Evolutionary conservation across 1,140 invertebrate species (phyloP), one percentile per base, ranked within the genome.

Genomic region (Drosophila lowei): DNA sequence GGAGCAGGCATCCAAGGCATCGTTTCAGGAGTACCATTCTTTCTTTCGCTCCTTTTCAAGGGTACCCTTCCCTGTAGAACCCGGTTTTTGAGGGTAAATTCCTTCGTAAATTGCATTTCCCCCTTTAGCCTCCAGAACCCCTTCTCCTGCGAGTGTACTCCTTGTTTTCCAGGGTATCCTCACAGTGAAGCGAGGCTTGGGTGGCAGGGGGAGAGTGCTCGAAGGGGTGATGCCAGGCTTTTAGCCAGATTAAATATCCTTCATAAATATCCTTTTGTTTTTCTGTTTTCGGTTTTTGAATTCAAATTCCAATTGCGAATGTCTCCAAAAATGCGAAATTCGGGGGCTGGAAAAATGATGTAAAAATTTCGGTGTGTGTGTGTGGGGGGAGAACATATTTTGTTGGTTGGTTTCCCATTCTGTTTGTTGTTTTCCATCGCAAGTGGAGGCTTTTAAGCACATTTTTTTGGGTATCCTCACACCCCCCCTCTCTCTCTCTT

Each of bases 391-490:
- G 30, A 38, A 38, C 60, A 74, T 74, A 66, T 74, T 66, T 65
- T 65, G 34, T 38, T 38, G 34, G 34, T 13, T 38, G 34, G 11
- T 38, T 38, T 72, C 41, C 44, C 46, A 59, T 59, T 71, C 43
- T 47, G 52, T 52, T 61, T 49, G 43, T 53, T 74, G 67, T 55
- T 74, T 48, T 74, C 42, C 13, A 44, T 13, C 41, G 34, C 3
- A 13, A 11, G 34, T 5, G 34, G 52, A 66, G 64, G 72, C 71
- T 74, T 65, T 74, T 73, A 74, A 74, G 58, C 71, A 65, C 64
- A 38, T 38, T 38, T 73, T 73, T 73, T 38, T 41, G 66, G 54
- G 38, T 23, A 9, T 18, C 28, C 28, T 28, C 28, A 1, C 2
- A 7, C 25, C 8, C 7, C 28, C 7, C 28, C 30, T 11, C 9